Percentiles rank a stretch among this genome's conserved stretches.
phyloP scores from a whole-genome alignment of 2,888 invertebrate species.

The Agapetus fuscipes region DNA sequence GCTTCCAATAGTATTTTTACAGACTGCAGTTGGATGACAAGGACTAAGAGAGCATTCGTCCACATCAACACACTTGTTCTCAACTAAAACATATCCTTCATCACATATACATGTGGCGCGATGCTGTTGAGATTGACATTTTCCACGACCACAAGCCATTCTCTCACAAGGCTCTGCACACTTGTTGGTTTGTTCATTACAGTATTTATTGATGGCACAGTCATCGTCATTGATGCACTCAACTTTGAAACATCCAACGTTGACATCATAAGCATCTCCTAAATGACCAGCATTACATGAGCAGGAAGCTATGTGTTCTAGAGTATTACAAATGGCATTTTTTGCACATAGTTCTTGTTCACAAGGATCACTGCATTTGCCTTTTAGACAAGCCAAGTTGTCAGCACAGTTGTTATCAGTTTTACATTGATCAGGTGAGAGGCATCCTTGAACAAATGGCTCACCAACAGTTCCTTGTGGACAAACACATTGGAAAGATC shows the following conservation, averaged over 20 bases:
- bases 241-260: slow-evolving; percentile 79
- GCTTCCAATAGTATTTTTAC: slow-evolving; percentile 69
- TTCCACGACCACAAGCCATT: slow-evolving; percentile 70
- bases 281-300: slow-evolving; percentile 71
- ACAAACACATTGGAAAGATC: slow-evolving; percentile 73
- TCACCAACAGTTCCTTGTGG: slow-evolving; percentile 70
- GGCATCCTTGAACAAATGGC: slow-evolving; percentile 58
- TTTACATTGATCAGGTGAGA: slow-evolving; percentile 66
- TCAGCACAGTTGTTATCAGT: slow-evolving; percentile 65
- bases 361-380: slow-evolving; percentile 78
- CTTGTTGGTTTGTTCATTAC: slow-evolving; percentile 65
- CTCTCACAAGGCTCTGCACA: slow-evolving; percentile 76
- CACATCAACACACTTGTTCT: slow-evolving; percentile 65
- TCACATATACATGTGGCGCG: slow-evolving; percentile 64
- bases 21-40: slow-evolving; percentile 69
- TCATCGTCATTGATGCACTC: slow-evolving; percentile 73
- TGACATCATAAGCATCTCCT: slow-evolving; percentile 67
- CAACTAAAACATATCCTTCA: slow-evolving; percentile 58
- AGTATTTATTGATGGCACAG: slow-evolving; percentile 65
- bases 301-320: slow-evolving; percentile 63
- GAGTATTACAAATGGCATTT: slow-evolving; percentile 65
- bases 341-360: slow-evolving; percentile 59
- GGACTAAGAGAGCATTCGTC: slow-evolving; percentile 72
- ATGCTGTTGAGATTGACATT: slow-evolving; percentile 64
- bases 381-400: slow-evolving; percentile 62